Conservation (phyloP, 2,797 vertebrate species). For the Malacoraja senta region DNA sequence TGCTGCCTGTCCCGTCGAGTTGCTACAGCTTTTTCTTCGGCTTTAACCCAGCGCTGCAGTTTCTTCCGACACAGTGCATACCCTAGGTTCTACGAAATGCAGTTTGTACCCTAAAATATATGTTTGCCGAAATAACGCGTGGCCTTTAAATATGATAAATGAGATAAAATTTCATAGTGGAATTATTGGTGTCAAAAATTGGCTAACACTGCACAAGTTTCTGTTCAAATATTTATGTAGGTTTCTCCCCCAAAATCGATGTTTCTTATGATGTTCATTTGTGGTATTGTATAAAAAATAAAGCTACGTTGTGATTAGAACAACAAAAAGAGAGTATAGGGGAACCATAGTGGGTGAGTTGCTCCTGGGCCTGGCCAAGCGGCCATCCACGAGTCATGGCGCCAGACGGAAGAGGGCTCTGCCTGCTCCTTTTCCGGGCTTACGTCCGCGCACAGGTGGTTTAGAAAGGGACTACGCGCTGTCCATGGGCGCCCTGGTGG, state of each 20-base stretch:
- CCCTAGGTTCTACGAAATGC: background rate
- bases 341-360: too few species aligned
- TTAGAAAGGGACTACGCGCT: too few species aligned
- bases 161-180: constrained; percentile 16
- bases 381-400: too few species aligned
- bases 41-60: too few species aligned
- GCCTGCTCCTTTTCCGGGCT: too few species aligned
- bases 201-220: constrained; percentile 11
- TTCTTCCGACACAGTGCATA: too few species aligned
- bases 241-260: background rate
- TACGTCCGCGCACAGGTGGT: too few species aligned
- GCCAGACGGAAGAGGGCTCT: too few species aligned
- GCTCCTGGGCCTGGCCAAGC: too few species aligned
- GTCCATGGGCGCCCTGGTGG: too few species aligned
- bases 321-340: background rate
- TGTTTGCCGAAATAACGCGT: constrained; percentile 22
- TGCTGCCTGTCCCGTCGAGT: too few species aligned
- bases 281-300: constrained; percentile 7
- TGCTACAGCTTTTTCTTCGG: too few species aligned
- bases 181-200: constrained; percentile 18
- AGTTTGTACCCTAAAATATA: constrained; percentile 27
- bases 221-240: constrained; percentile 6
- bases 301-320: constrained; percentile 33
- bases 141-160: constrained; percentile 12
- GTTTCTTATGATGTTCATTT: constrained; percentile 25